Conservation (phyloP, 2,797 vertebrate genomes). For the Rhinoraja longicauda region DNA sequence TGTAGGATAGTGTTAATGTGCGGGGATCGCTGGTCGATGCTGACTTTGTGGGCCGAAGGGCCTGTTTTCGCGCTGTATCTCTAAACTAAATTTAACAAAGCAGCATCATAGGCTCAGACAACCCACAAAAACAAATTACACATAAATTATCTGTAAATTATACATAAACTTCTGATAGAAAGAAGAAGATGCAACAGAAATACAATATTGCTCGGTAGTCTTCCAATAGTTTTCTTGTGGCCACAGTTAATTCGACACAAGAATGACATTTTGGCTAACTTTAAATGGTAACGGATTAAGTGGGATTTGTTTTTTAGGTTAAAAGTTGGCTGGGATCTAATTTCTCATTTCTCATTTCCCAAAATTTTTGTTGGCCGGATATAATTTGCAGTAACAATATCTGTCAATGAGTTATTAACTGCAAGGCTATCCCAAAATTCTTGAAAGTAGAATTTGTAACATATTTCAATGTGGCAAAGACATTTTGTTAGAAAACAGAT, state of each 20-base stretch:
- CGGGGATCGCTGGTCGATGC: no score
- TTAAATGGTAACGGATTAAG: background rate
- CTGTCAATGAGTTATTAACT: background rate
- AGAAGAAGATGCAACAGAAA: no score
- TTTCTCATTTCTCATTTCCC: background rate
- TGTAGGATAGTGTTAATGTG: no score
- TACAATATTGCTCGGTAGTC: background rate
- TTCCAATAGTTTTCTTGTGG: background rate
- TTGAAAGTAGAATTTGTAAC: background rate
- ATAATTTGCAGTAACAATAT: background rate
- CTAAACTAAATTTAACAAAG: no score
- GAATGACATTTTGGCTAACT: no score
- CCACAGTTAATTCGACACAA: background rate
- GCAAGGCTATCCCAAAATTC: background rate
- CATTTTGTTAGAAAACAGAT: background rate
- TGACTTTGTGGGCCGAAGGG: no score
- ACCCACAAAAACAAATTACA: no score
- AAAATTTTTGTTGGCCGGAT: background rate
- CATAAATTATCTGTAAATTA: no score
- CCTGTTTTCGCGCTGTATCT: no score
- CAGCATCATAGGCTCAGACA: no score
- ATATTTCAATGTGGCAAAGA: background rate
- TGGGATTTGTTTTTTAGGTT: background rate
- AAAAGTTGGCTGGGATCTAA: no score
- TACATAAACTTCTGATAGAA: no score